Base-by-base conservation (phyloP, 2,113 vertebrate genomes). In the Octodon degus region DNA sequence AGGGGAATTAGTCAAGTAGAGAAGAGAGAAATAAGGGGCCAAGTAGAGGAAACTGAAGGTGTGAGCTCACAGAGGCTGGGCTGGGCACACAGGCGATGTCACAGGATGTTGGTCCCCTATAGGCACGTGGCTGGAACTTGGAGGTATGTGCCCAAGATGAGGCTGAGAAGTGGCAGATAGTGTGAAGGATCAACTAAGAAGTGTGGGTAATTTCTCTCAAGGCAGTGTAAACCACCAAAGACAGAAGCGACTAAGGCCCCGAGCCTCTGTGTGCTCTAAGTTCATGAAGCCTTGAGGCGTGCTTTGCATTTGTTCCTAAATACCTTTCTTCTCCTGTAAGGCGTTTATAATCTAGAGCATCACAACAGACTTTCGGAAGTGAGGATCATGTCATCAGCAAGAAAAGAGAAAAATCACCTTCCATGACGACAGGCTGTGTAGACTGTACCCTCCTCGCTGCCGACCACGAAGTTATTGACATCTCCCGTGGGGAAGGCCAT, bases 381-480 rank as follows among this genome's bases (percentile, higher is more conserved):
- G 77, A 86, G n/a, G 58, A 79, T 91, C 65, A 83, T 5, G 24
- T 89, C 94, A 95, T 13, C 0, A n/a, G 76, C 53, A 95, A 96
- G 89, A 80, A 95, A 97, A 96, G 95, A 95, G 92, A 96, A 96
- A 90, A 93, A 90, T 97, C 97, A 99, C 99, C 99, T 99, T 99
- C 99, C 99, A 76, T 99, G 99, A 94, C 99, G 99, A 97, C 99
- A 99, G 60, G 99, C 99, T 0, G 99, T 99, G 98, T 99, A 99
- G 97, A 99, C 99, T 0, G 99, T 99, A 30, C 99, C 99, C 96
- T 99, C 99, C 98, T 99, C 99, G 14, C 99, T 99, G 95, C 99
- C 99, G 60, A 99, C 99, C 43, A 99, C 99, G 77, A 99, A 99
- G 98, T 99, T 99, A 98, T 99, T 99, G 97, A 99, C 99, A 12